Conservation (phyloP, 2,888 invertebrate species). For the Gordius sp. region DNA sequence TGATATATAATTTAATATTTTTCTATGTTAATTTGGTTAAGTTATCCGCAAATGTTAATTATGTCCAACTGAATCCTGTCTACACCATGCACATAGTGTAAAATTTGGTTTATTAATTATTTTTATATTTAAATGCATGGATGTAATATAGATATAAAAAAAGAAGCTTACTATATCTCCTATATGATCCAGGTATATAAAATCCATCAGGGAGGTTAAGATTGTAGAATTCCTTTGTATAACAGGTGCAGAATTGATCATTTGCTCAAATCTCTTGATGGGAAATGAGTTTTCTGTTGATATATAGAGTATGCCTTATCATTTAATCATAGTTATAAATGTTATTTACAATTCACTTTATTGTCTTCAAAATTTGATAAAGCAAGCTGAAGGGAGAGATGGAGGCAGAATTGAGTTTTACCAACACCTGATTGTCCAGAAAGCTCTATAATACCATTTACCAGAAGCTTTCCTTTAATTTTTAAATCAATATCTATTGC, state of each 20-base stretch:
- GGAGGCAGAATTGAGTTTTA: constrained; percentile 6
- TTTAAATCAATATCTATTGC: background rate
- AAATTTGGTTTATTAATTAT: no score
- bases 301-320: background rate
- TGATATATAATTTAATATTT: no score
- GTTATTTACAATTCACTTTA: background rate
- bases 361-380: background rate
- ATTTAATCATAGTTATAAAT: background rate
- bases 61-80: no score
- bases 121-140: background rate
- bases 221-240: no score
- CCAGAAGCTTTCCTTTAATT: background rate
- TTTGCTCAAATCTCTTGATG: constrained; percentile 8
- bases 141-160: constrained; percentile 13
- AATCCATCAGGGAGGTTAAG: background rate
- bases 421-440: constrained; percentile 6
- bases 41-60: no score
- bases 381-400: background rate
- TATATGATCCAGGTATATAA: constrained; percentile 3
- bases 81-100: no score
- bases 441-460: background rate
- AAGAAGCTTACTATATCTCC: background rate
- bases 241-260: background rate
- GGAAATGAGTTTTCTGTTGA: constrained; percentile 5
- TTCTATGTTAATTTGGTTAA: no score